Conservation (phyloP, 2,113 vertebrate genomes). For the Galbula dea region DNA sequence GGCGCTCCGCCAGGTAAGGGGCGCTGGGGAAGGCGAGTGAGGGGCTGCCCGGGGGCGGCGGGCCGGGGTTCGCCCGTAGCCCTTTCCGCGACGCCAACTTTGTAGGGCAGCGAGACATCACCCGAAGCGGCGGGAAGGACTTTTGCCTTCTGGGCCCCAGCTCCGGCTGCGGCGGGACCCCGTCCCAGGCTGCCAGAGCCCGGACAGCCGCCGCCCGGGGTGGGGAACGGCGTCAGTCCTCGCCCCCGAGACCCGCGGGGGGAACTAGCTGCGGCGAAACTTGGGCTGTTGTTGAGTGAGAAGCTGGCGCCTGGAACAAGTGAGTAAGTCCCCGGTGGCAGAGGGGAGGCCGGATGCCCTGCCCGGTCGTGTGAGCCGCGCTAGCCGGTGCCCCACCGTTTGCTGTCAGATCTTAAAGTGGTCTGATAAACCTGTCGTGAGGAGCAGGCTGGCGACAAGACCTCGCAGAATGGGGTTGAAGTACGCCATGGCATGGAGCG, state of each 20-base stretch:
- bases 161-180: not conserved
- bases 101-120: not conserved
- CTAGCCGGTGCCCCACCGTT: not conserved
- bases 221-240: not conserved
- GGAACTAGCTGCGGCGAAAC: not conserved
- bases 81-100: not conserved
- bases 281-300: not conserved
- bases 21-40: not conserved
- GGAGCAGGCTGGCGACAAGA: not conserved
- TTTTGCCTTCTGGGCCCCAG: not conserved
- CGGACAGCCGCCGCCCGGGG: not conserved
- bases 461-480: not conserved
- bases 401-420: not conserved
- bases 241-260: not conserved
- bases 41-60: not conserved
- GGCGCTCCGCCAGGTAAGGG: slow-evolving; percentile 5
- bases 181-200: not conserved
- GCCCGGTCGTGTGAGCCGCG: not conserved
- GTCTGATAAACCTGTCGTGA: not conserved
- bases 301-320: not conserved
- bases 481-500: not conserved
- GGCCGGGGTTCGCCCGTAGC: not conserved
- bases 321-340: not conserved
- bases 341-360: not conserved
- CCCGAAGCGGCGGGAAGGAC: not conserved